Percentiles rank a stretch among this genome's conserved stretches.
Conservation (phyloP, 37 sponge, comb jelly and placozoan genomes). For the Crambe crambe region DNA sequence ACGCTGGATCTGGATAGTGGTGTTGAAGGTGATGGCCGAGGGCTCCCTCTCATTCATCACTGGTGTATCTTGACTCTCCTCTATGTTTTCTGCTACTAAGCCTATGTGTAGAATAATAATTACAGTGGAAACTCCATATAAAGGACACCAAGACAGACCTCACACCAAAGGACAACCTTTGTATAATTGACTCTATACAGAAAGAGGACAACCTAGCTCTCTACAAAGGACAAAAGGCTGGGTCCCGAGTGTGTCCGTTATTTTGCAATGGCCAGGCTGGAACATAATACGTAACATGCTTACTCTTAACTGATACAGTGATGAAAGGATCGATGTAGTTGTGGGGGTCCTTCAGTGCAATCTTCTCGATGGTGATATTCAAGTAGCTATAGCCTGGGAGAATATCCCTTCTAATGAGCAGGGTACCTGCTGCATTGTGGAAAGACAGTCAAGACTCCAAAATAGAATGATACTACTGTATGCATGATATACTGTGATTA, state of each 20-base stretch:
- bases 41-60: slow-evolving; percentile 28
- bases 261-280: background rate
- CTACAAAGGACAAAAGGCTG: too few species aligned
- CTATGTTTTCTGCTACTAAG: slow-evolving; percentile 10
- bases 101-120: background rate
- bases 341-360: slow-evolving; percentile 75
- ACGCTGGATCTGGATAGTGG: slow-evolving; percentile 42
- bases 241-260: too few species aligned
- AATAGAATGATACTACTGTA: too few species aligned
- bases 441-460: too few species aligned
- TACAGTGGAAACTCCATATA: too few species aligned
- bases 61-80: slow-evolving; percentile 46
- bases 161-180: too few species aligned
- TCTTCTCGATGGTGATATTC: slow-evolving; percentile 68
- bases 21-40: slow-evolving; percentile 29
- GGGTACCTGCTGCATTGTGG: slow-evolving; percentile 32
- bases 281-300: too few species aligned
- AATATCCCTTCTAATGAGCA: slow-evolving; percentile 3
- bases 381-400: slow-evolving; percentile 59
- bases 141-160: too few species aligned
- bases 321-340: slow-evolving; percentile 63
- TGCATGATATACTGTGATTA: too few species aligned
- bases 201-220: too few species aligned
- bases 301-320: slow-evolving; percentile 58
- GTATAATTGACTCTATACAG: too few species aligned